Percentiles rank a stretch among this genome's conserved stretches.
Evolutionary conservation across 2,888 invertebrate species (phyloP).

Genomic region (Ctena decussata): DNA sequence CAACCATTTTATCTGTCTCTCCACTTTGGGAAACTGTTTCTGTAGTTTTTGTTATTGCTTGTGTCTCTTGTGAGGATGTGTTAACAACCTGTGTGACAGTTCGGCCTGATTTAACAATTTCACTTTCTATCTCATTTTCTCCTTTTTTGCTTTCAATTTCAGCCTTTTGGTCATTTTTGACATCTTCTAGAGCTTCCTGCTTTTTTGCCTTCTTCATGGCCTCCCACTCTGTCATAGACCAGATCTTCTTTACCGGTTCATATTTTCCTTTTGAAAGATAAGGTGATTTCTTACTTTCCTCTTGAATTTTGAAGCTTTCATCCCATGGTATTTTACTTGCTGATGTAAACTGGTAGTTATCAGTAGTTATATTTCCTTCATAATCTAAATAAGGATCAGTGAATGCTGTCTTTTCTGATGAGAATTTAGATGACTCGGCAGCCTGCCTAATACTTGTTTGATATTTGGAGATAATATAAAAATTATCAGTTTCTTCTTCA

Average conservation of each 20-base stretch:
- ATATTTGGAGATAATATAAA: conserved; percentile 65
- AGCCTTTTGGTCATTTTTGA: conserved; percentile 23
- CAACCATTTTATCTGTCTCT: conserved; percentile 46
- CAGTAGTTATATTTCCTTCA: conserved; percentile 73
- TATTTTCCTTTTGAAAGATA: conserved; percentile 78
- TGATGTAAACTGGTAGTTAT: conserved; percentile 64
- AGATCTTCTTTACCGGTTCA: conserved; percentile 82
- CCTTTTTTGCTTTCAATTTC: conserved; percentile 36
- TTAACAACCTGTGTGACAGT: conserved; percentile 1
- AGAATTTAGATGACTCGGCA: conserved; percentile 48
- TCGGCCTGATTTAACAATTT: neutral
- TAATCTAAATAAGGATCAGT: conserved; percentile 76
- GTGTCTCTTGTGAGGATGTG: neutral
- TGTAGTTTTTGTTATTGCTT: conserved; percentile 14
- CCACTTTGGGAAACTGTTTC: conserved; percentile 23
- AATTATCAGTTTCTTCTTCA: conserved; percentile 61
- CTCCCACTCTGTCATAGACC: conserved; percentile 85
- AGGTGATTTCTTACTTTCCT: conserved; percentile 50
- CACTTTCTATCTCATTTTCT: conserved; percentile 42
- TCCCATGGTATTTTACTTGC: conserved; percentile 53
- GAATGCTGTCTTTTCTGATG: conserved; percentile 46
- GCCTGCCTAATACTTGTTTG: conserved; percentile 62
- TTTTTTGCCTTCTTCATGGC: conserved; percentile 79
- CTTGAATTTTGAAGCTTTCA: conserved; percentile 49
- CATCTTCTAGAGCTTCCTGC: conserved; percentile 16